phyloP scores from a whole-genome alignment of 2,797 vertebrate genomes.

The Acomys russatus region DNA sequence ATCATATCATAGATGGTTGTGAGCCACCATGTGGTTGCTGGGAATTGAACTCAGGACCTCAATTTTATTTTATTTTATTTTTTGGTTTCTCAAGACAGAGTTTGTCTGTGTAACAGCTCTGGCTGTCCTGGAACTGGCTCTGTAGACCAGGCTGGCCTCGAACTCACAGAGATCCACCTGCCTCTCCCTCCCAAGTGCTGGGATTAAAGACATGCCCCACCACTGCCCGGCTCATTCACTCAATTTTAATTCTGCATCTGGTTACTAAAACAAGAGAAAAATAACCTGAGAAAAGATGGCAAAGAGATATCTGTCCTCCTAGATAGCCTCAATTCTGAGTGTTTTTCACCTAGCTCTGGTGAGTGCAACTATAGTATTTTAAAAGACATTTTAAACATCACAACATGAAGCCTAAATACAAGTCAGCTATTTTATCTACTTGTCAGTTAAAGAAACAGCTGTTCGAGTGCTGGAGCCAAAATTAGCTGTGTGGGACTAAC shows the following conservation, averaged over 20 bases:
- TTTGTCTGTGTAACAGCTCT: too few species aligned
- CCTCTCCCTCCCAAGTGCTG: too few species aligned
- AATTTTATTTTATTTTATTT: too few species aligned
- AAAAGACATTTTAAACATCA: constrained; percentile 32
- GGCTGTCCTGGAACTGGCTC: too few species aligned
- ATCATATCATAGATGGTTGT: too few species aligned
- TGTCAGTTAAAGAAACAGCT: constrained; percentile 45
- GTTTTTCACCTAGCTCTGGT: not conserved
- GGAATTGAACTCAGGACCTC: too few species aligned
- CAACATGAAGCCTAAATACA: not conserved
- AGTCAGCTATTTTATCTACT: constrained; percentile 34
- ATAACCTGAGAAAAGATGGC: not conserved
- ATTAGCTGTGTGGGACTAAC: not conserved
- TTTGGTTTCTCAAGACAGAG: too few species aligned
- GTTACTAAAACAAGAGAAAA: constrained; percentile 43
- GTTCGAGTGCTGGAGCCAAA: not conserved
- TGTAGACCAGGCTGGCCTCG: too few species aligned
- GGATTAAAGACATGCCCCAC: too few species aligned
- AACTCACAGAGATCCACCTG: too few species aligned
- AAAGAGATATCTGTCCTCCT: not conserved
- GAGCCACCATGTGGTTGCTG: too few species aligned
- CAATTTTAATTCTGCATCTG: not conserved
- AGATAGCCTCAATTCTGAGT: not conserved
- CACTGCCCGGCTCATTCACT: not conserved
- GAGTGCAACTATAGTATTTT: constrained; percentile 10